Evolutionary conservation across 2,888 invertebrate genomes (phyloP).

Genomic region (Schrankia costaestrigalis): DNA sequence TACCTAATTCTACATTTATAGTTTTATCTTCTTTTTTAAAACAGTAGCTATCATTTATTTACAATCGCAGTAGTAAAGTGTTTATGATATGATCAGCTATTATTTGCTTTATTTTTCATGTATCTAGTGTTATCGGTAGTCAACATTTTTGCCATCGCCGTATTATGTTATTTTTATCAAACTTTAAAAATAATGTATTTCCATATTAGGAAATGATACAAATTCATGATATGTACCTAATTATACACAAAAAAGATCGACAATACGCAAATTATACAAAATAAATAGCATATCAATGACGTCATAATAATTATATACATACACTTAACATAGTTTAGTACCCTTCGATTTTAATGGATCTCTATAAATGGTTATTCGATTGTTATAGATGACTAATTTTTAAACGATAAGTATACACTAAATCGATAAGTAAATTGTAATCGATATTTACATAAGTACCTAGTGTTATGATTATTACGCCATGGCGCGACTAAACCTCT

Average conservation of each 20-base stretch:
- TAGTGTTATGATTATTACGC: slow-evolving; percentile 48
- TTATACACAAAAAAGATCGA: slow-evolving; percentile 76
- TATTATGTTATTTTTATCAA: slow-evolving; percentile 34
- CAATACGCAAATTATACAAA: slow-evolving; percentile 70
- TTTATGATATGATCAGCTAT: not conserved
- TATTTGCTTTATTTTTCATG: too few relatives aligned
- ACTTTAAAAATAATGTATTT: slow-evolving; percentile 40
- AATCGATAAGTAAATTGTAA: slow-evolving; percentile 60
- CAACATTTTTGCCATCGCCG: slow-evolving; percentile 13
- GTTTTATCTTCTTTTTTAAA: not conserved
- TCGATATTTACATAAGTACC: slow-evolving; percentile 75
- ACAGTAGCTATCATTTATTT: not conserved
- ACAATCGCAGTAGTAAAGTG: too few relatives aligned
- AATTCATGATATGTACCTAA: slow-evolving; percentile 78
- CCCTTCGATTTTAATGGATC: slow-evolving; percentile 77
- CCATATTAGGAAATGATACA: slow-evolving; percentile 62
- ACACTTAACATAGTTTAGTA: slow-evolving; percentile 75
- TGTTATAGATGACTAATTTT: slow-evolving; percentile 68
- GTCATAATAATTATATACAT: slow-evolving; percentile 69
- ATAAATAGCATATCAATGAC: slow-evolving; percentile 75
- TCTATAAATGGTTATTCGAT: slow-evolving; percentile 64
- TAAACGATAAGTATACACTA: slow-evolving; percentile 51
- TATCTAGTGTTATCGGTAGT: too few relatives aligned
- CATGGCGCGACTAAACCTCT: slow-evolving; percentile 24
- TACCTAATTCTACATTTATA: not conserved